Base-by-base conservation (phyloP, 2,888 invertebrate genomes). In the Drosophila robusta region DNA sequence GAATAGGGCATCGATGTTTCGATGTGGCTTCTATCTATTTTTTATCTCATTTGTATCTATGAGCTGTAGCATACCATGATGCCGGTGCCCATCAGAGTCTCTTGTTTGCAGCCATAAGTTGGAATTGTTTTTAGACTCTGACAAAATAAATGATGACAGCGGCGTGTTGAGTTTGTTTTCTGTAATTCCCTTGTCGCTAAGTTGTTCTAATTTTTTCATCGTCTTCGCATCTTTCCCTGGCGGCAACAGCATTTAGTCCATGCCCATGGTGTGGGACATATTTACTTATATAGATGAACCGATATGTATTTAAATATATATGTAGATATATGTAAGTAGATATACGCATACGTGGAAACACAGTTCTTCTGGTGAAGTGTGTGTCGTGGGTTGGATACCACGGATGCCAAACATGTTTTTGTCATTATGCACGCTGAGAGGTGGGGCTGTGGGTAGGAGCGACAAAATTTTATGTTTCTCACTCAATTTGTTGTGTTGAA, bases 71-170 rank as follows among this genome's bases (percentile, higher is more conserved):
- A 70, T 74, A 56, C 56, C 55, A 50, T 38, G 36, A 52, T 55
- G 63, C 36, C 57, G 39, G 38, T 39, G 51, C 54, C 51, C 47
- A 58, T 61, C 75, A 70, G 70, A 54, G 64, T 79, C 55, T 83
- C 84, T 88, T 84, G 80, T 88, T 83, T 82, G 87, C 60, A 87
- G 87, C 79, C 85, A 87, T 87, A 87, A 85, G 79, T 82, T 82
- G 87, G 62, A 86, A 86, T 86, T 83, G 88, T 83, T 83, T 77
- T 82, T 82, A 78, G 75, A 75, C 69, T 61, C 81, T 70, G 87
- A 88, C 84, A 84, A 84, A 86, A 86, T 89, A 86, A 86, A 86
- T 86, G 89, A 89, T 89, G 89, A 89, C 85, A 89, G 86, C 85
- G 72, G 75, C 83, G 75, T 65, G 78, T 78, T 75, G 69, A 78